Percentiles rank a stretch among this genome's conserved stretches.
Evolutionary conservation across 2,113 vertebrate species (phyloP).

Genomic region (Oreotragus oreotragus): DNA sequence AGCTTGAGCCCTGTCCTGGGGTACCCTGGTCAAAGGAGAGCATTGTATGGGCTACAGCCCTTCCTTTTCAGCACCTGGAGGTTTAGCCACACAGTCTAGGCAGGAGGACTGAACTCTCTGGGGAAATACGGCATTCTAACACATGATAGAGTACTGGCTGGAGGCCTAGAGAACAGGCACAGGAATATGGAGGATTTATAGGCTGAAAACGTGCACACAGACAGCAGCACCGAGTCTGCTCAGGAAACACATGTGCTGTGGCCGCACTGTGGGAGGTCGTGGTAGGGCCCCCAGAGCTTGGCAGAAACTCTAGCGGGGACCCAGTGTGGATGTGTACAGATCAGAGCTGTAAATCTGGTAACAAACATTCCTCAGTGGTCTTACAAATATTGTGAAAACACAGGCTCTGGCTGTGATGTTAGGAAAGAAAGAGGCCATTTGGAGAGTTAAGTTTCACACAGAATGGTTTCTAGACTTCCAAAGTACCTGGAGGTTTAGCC

Average conservation of each 20-base stretch:
- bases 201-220: background rate
- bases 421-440: background rate
- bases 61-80: background rate
- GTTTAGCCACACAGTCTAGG: background rate
- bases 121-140: background rate
- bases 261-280: background rate
- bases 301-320: background rate
- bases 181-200: background rate
- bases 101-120: background rate
- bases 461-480: background rate
- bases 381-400: background rate
- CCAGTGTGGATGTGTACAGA: background rate
- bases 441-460: background rate
- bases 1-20: no score
- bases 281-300: background rate
- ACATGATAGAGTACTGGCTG: accelerated
- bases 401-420: background rate
- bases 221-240: background rate
- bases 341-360: background rate
- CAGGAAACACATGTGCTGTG: background rate
- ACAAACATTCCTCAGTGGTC: background rate
- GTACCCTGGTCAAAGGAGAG: background rate
- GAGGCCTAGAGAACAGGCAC: background rate
- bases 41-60: accelerated
- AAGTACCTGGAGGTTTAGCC: no score